Conservation (phyloP, 1,140 invertebrate species). For the Drosophila equinoxialis region DNA sequence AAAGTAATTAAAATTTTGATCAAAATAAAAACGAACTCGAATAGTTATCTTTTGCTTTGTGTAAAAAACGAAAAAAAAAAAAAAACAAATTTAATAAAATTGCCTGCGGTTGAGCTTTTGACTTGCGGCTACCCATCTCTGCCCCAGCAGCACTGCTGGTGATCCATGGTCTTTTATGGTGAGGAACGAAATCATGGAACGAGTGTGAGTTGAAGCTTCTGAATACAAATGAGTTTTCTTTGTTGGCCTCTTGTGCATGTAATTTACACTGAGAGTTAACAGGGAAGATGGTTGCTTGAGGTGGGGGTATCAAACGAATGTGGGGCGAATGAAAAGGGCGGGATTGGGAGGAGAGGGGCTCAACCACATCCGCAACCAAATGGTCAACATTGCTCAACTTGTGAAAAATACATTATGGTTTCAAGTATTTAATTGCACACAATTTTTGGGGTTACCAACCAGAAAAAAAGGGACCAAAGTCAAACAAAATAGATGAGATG, state of each 20-base stretch:
- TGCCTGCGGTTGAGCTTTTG: slow-evolving; percentile 76
- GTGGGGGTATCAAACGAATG: not conserved
- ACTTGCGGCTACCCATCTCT: slow-evolving; percentile 51
- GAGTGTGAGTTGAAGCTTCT: slow-evolving; percentile 28
- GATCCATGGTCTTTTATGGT: slow-evolving; percentile 27
- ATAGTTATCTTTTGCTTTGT: slow-evolving; percentile 46
- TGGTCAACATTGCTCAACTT: slow-evolving; percentile 80
- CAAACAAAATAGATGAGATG: slow-evolving; percentile 22
- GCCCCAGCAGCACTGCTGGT: slow-evolving; percentile 2
- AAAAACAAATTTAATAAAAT: slow-evolving; percentile 66
- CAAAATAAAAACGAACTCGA: slow-evolving; percentile 43
- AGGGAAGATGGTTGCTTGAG: not conserved
- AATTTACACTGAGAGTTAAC: slow-evolving; percentile 59
- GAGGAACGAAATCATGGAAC: not conserved
- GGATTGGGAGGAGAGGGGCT: slow-evolving; percentile 21
- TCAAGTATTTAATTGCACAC: slow-evolving; percentile 78
- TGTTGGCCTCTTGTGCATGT: slow-evolving; percentile 59
- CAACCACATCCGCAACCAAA: slow-evolving; percentile 71
- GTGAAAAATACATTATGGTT: slow-evolving; percentile 80
- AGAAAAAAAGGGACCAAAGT: slow-evolving; percentile 24
- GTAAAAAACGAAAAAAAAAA: slow-evolving; percentile 3
- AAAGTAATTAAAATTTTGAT: slow-evolving; percentile 78
- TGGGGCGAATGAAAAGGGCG: no score
- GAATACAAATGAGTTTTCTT: slow-evolving; percentile 74
- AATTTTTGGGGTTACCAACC: slow-evolving; percentile 50